phyloP scores from a whole-genome alignment of 2,113 vertebrate species.

The Leucosticte australis region DNA sequence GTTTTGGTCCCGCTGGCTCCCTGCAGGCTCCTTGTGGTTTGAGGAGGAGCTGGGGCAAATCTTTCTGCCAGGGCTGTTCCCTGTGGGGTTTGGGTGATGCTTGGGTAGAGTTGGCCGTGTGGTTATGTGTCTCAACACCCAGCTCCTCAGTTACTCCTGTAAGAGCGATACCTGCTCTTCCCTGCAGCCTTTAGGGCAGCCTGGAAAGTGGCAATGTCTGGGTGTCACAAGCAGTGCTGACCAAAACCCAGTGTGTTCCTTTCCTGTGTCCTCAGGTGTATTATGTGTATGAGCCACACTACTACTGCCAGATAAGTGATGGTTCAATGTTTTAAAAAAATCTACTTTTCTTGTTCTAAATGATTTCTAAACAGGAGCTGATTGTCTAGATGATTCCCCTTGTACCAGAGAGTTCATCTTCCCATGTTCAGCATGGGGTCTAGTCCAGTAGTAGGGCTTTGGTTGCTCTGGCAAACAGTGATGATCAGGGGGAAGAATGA shows the following conservation, averaged over 20 bases:
- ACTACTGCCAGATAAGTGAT: background rate
- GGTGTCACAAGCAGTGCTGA: background rate
- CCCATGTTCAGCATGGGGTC: background rate
- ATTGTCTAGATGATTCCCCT: background rate
- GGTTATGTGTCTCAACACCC: background rate
- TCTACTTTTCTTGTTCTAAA: background rate
- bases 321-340: background rate
- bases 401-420: background rate
- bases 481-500: background rate
- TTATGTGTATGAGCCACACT: rapidly evolving
- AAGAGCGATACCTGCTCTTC: background rate
- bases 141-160: background rate
- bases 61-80: background rate
- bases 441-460: background rate
- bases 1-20: background rate
- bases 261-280: background rate
- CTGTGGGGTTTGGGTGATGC: background rate
- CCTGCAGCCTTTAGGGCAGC: background rate
- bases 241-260: background rate
- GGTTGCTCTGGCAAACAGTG: background rate
- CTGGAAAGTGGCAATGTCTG: background rate
- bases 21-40: background rate
- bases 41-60: background rate
- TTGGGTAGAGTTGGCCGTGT: rapidly evolving
- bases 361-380: background rate